Conservation (phyloP, 1,140 invertebrate species). For the Neotoxoptera formosana region DNA sequence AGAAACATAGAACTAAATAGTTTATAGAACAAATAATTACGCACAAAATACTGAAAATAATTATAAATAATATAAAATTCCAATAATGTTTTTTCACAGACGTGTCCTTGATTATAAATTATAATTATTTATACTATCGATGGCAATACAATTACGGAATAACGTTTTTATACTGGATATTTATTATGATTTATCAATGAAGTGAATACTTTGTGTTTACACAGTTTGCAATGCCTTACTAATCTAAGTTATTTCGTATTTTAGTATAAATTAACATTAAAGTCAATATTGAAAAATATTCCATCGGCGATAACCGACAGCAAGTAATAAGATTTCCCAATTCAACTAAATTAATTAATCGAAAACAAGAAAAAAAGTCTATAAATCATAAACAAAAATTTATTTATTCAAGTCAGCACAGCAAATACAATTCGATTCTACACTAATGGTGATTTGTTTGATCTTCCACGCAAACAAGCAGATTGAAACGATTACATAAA, state of each 20-base stretch:
- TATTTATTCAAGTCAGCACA: not conserved
- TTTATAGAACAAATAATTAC: not conserved
- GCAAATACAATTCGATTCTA: not conserved
- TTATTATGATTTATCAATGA: not conserved
- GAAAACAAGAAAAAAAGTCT: not conserved
- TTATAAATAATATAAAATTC: not conserved
- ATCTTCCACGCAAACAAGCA: slow-evolving; percentile 8
- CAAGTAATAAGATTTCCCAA: not conserved
- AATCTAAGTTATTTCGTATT: not conserved
- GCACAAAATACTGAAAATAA: not conserved
- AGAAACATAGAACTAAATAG: not conserved
- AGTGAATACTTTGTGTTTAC: not conserved
- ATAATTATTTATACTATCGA: not conserved
- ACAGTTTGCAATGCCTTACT: not conserved
- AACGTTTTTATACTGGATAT: not conserved
- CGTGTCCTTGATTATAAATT: not conserved
- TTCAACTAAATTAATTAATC: not conserved
- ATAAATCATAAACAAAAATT: not conserved
- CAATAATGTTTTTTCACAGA: not conserved
- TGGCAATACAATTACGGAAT: too few species aligned
- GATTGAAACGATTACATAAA: slow-evolving; percentile 15
- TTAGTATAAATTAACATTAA: not conserved
- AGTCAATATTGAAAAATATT: not conserved
- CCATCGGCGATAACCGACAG: not conserved
- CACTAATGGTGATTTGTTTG: slow-evolving; percentile 26